phyloP scores from a whole-genome alignment of 1,140 invertebrate species.

The Bemisia tabaci region DNA sequence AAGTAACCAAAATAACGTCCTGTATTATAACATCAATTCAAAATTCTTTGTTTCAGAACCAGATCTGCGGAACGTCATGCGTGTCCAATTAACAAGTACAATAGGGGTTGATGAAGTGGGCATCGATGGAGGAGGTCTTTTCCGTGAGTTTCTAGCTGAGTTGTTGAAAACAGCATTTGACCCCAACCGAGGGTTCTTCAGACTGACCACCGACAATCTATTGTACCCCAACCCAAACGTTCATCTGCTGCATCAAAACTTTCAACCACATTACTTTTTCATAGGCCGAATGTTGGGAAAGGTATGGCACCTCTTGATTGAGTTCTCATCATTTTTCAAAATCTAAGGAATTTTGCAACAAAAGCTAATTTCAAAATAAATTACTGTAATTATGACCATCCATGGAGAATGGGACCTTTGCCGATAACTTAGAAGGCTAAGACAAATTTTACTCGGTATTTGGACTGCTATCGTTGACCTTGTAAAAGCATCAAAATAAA shows the following conservation, averaged over 20 bases:
- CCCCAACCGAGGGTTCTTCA: constrained; percentile 90
- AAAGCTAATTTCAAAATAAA: too few species aligned
- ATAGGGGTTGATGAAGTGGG: constrained; percentile 87
- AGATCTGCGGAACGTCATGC: constrained; percentile 67
- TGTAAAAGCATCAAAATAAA: too few species aligned
- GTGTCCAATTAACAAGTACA: constrained; percentile 79
- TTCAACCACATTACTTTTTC: constrained; percentile 85
- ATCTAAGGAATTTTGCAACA: too few species aligned
- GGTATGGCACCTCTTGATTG: too few species aligned
- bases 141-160: constrained; percentile 83
- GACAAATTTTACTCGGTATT: too few species aligned
- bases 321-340: too few species aligned
- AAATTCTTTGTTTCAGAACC: constrained; percentile 56
- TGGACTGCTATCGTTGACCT: too few species aligned
- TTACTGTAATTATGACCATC: too few species aligned
- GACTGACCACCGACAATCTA: constrained; percentile 80
- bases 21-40: too few species aligned
- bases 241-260: constrained; percentile 66
- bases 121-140: constrained; percentile 89
- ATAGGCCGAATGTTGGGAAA: constrained; percentile 91
- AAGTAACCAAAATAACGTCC: too few species aligned
- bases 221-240: constrained; percentile 93
- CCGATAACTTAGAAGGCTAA: too few species aligned
- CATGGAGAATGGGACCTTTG: too few species aligned
- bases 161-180: constrained; percentile 90